Percentiles rank a stretch among this genome's conserved stretches.
These are phyloP conservation scores for Drepana falcataria DNA, from an alignment of 2,888 invertebrate genomes.

Conservation along the genomic window DNA sequence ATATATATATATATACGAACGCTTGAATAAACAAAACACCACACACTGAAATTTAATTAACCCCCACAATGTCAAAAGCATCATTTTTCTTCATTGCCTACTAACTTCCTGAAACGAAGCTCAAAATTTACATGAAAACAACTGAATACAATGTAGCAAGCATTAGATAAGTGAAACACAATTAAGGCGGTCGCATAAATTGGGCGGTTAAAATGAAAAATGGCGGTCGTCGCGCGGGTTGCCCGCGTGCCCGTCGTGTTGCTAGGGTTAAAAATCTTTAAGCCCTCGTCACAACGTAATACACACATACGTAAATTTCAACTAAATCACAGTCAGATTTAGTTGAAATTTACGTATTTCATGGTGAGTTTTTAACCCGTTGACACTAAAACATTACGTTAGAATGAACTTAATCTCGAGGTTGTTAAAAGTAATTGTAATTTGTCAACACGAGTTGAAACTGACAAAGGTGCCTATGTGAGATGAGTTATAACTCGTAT, in stretches of 20 bases:
- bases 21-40: no score
- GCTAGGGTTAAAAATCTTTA: conserved; percentile 13
- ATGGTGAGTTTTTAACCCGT: conserved; percentile 6
- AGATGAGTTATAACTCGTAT: no score
- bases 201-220: conserved; percentile 35
- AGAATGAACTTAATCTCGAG: no score
- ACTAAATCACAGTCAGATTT: conserved; percentile 12
- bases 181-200: conserved; percentile 23
- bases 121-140: not conserved
- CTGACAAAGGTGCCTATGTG: no score
- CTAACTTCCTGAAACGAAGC: not conserved
- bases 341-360: no score
- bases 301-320: conserved; percentile 22
- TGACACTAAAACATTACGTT: conserved; percentile 6
- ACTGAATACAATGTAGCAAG: conserved; percentile 7
- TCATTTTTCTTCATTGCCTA: not conserved
- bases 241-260: not conserved
- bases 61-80: not conserved
- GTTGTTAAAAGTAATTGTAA: no score
- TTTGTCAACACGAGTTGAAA: no score
- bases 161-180: conserved; percentile 18
- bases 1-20: no score
- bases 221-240: conserved; percentile 19
- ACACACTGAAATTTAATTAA: no score
- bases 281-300: conserved; percentile 11